phyloP scores from a whole-genome alignment of 1,140 invertebrate genomes.

The Procambarus virginalis region DNA sequence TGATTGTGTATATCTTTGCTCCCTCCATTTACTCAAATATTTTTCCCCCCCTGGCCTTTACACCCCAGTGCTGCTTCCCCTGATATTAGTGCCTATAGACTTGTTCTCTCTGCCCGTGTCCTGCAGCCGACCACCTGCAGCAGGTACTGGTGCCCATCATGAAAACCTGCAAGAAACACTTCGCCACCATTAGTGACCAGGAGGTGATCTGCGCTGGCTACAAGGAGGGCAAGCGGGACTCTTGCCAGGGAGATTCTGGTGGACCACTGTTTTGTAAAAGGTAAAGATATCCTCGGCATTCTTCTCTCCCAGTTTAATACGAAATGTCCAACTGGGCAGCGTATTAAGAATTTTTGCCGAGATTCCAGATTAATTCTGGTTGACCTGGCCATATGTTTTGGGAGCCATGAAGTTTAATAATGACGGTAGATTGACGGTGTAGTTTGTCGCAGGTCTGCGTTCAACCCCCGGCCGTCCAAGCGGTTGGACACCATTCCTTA shows the following conservation, averaged over 20 bases:
- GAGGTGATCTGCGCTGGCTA: constrained; percentile 11
- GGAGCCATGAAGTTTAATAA: too few relatives aligned
- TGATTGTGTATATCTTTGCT: too few relatives aligned
- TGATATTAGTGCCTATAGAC: not conserved
- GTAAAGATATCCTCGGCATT: not conserved
- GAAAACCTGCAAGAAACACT: constrained; percentile 12
- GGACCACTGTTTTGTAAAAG: constrained; percentile 46
- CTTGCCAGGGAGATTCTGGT: constrained; percentile 40
- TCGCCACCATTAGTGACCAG: not conserved
- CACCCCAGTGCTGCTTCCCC: not conserved
- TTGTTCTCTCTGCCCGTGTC: not conserved
- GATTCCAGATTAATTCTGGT: too few relatives aligned
- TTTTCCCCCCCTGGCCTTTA: not conserved
- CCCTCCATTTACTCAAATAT: too few relatives aligned
- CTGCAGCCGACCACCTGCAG: constrained; percentile 22
- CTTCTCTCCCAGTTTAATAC: too few relatives aligned
- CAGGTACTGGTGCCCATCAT: constrained; percentile 20
- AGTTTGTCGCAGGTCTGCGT: too few relatives aligned
- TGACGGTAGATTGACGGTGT: too few relatives aligned
- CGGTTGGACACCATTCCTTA: too few relatives aligned
- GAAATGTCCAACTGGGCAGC: too few relatives aligned
- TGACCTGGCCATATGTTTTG: too few relatives aligned
- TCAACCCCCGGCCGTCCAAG: too few relatives aligned
- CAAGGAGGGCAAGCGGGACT: constrained; percentile 1
- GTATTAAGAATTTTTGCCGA: too few relatives aligned